Conservation (phyloP, 2,888 invertebrate species). For the Pteria penguin region DNA sequence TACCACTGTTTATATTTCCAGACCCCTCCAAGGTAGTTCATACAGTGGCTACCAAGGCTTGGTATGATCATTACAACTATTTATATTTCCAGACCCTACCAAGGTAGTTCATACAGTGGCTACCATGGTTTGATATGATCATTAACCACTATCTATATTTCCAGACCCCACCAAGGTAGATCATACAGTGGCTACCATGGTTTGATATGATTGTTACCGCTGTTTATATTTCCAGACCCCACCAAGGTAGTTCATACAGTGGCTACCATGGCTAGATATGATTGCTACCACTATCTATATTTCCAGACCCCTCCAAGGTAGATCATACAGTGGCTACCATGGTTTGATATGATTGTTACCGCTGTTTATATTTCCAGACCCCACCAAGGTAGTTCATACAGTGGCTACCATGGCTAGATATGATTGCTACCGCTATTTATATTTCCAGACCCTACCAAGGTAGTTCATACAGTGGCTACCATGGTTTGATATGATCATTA, state of each 20-base stretch:
- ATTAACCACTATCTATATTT: too few species aligned
- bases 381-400: constrained; percentile 87
- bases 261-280: too few species aligned
- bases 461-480: too few species aligned
- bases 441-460: too few species aligned
- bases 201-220: constrained; percentile 87
- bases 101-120: too few species aligned
- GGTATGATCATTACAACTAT: constrained; percentile 87
- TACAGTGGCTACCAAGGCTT: constrained; percentile 88
- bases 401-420: constrained; percentile 87
- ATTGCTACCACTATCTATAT: too few species aligned
- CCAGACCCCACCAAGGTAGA: constrained; percentile 86
- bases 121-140: too few species aligned
- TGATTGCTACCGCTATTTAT: constrained; percentile 88
- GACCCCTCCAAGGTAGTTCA: constrained; percentile 86
- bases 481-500: too few species aligned
- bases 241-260: too few species aligned
- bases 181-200: constrained; percentile 88
- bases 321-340: constrained; percentile 89
- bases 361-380: constrained; percentile 84
- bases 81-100: too few species aligned
- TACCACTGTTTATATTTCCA: constrained; percentile 84
- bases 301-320: constrained; percentile 85
- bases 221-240: too few species aligned
- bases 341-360: constrained; percentile 87